Evolutionary conservation across 2,888 invertebrate species (phyloP).

Genomic region (Piscicola geometra): DNA sequence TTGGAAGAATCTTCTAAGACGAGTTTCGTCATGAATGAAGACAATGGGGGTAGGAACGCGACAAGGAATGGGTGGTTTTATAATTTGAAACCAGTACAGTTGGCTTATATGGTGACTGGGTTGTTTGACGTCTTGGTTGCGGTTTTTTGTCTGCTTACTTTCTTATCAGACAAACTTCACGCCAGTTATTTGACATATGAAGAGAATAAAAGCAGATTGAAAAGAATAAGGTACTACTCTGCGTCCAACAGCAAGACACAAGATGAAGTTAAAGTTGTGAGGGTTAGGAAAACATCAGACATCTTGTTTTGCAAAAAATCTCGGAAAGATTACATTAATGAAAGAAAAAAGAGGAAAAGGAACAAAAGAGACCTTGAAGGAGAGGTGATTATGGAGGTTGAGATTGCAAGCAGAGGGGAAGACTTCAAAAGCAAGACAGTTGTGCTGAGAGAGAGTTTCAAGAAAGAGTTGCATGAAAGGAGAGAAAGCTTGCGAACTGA

Average conservation of each 20-base stretch:
- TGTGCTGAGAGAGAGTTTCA: background rate
- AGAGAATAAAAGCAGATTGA: background rate
- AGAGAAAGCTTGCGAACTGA: background rate
- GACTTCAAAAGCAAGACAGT: background rate
- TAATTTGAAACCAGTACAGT: constrained; percentile 19
- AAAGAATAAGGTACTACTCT: background rate
- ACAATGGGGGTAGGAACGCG: background rate
- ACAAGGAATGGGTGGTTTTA: background rate
- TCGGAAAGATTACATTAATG: background rate
- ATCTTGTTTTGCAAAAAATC: constrained; percentile 17
- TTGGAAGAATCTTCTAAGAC: background rate
- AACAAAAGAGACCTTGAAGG: background rate
- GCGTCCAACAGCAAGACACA: background rate
- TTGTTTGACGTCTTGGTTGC: constrained; percentile 15
- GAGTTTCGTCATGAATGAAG: background rate
- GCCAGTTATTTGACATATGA: background rate
- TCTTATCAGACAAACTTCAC: background rate
- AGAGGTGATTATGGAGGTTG: background rate
- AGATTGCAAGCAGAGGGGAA: background rate
- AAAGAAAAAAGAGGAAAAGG: background rate
- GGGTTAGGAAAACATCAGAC: background rate
- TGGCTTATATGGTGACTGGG: constrained; percentile 17
- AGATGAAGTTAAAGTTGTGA: background rate
- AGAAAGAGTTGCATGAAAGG: background rate
- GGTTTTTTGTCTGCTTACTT: constrained; percentile 15